These are phyloP conservation scores for Pelecanoides urinatrix DNA, from an alignment of 2,113 vertebrate species.

Conservation along the genomic window DNA sequence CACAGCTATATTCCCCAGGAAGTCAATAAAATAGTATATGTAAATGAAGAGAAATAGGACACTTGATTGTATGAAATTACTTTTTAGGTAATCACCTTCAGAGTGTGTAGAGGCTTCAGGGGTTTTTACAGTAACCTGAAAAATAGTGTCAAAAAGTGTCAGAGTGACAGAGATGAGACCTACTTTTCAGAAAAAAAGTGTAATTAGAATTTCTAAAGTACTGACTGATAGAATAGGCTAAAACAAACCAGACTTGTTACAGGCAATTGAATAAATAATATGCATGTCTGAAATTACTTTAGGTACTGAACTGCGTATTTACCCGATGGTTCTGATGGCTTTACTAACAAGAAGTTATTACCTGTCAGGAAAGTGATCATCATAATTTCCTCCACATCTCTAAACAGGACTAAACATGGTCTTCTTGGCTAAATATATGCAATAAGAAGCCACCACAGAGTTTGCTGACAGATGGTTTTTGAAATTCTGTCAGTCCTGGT, in stretches of 20 bases:
- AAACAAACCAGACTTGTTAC: not conserved
- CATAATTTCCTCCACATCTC: not conserved
- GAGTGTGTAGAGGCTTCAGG: not conserved
- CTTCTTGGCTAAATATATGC: not conserved
- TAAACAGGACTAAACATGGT: not conserved
- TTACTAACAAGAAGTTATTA: not conserved
- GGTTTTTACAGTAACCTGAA: not conserved
- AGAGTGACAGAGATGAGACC: not conserved
- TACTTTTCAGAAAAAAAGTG: not conserved
- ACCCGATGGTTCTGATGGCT: not conserved
- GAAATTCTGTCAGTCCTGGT: not conserved
- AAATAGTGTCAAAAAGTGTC: not conserved
- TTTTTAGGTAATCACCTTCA: not conserved
- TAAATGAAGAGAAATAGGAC: not conserved
- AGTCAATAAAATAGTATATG: not conserved
- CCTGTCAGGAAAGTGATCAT: not conserved
- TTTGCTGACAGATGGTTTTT: not conserved
- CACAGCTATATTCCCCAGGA: not conserved
- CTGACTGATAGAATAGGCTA: not conserved
- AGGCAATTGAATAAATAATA: not conserved
- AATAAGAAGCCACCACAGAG: not conserved
- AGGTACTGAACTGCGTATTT: not conserved
- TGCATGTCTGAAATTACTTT: not conserved
- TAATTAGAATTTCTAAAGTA: not conserved
- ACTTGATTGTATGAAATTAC: not conserved